These are phyloP conservation scores for Alcedo quadribrachys DNA, from an alignment of 2,797 vertebrate species.

Conservation along the genomic window DNA sequence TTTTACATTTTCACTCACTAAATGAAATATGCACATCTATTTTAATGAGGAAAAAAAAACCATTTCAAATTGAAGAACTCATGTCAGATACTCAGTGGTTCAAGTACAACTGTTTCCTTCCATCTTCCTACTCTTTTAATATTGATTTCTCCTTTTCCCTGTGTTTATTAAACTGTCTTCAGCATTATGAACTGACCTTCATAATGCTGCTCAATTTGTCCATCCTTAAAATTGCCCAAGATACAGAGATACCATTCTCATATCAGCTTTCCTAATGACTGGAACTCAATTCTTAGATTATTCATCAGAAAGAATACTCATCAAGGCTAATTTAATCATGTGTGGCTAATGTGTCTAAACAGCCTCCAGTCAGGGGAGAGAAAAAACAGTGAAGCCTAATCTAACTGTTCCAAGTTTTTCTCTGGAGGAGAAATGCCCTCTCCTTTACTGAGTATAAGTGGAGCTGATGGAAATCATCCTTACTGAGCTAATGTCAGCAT, in stretches of 20 bases:
- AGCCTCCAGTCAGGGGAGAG: neutral
- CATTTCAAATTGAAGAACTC: neutral
- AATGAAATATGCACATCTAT: neutral
- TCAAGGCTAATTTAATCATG: neutral
- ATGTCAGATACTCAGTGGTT: neutral
- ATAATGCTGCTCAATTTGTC: neutral
- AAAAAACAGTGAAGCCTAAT: neutral
- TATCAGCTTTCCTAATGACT: constrained; percentile 15
- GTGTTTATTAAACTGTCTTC: neutral
- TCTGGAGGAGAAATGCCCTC: neutral
- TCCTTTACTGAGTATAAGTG: neutral
- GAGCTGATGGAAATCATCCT: neutral
- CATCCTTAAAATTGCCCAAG: neutral
- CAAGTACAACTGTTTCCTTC: neutral
- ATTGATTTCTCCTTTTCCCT: neutral
- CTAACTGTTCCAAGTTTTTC: neutral
- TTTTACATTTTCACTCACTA: neutral
- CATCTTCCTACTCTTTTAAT: neutral
- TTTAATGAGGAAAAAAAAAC: neutral
- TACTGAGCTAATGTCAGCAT: accelerated
- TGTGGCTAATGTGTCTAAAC: neutral
- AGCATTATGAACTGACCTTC: neutral
- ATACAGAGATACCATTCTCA: neutral
- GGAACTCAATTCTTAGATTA: neutral
- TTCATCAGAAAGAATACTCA: constrained; percentile 18